Base-by-base conservation (phyloP, 2,797 vertebrate genomes). In the Champsocephalus gunnari region DNA sequence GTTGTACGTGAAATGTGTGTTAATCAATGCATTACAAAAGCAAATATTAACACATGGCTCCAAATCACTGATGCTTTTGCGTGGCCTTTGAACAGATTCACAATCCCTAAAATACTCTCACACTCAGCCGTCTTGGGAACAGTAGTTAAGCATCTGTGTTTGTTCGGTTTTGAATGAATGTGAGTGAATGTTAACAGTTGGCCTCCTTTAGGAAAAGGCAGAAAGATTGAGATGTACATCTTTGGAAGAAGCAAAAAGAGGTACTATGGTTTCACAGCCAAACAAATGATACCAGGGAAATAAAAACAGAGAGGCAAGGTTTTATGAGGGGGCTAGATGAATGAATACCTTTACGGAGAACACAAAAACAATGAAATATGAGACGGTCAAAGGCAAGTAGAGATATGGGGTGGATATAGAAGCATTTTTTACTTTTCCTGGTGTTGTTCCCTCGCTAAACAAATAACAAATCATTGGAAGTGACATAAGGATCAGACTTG, bases 341-440 rank as follows among this genome's bases (percentile, higher is more conserved):
- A 69, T 71, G 49, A 69, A 75, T 48, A 61, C 19, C 68, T 12
- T 41, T 0, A n/a, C 50, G 71, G 19, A 54, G 17, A 69, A n/a
- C 14, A 68, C 57, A 51, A 69, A n/a, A 12, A 68, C 57, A 51
- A 69, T 60, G 34, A 77, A 74, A 55, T 59, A 48, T 73, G 44
- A 60, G 12, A 21, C 8, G 5, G 67, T 48, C 53, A 10, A 60
- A 48, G 3, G 19, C 4, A 32, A 56, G 34, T 55, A 38, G 49
- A 49, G 21, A 34, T n/a, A 76, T 70, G 24, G 17, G 13, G 24
- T 51, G 28, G 57, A 68, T 43, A 13, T 59, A 14, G 70, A 75
- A 79, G 61, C 55, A 14, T 67, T 60, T 38, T 71, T 34, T 21
- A 66, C 24, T 71, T 64, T 38, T 34, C 4, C 48, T 77, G 24